Evolutionary conservation across 92 coral and sea anemone species (phyloP).

Genomic region (Heliopora coerulea): DNA sequence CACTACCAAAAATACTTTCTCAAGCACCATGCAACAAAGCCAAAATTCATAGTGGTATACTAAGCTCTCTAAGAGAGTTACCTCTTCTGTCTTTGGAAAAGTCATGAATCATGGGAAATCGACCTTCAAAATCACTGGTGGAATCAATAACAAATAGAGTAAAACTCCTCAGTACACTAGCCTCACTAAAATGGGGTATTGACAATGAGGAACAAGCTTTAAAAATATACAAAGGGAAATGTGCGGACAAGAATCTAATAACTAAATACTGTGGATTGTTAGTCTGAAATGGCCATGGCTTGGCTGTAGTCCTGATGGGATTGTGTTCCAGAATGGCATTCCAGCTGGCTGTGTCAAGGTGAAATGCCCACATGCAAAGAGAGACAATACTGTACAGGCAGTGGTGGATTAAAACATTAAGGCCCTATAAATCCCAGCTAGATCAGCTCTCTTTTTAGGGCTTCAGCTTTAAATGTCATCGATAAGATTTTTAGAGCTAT

Average conservation of each 20-base stretch:
- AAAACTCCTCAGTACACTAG: constrained; percentile 14
- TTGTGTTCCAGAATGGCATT: constrained; percentile 29
- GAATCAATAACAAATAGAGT: constrained; percentile 24
- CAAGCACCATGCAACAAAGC: constrained; percentile 42
- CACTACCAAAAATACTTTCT: constrained; percentile 40
- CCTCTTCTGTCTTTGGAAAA: constrained; percentile 41
- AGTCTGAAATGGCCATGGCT: constrained; percentile 46
- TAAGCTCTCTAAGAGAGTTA: constrained; percentile 41
- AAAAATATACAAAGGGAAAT: constrained; percentile 16
- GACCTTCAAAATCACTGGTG: constrained; percentile 7
- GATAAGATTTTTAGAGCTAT: too few species aligned
- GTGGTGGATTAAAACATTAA: too few species aligned
- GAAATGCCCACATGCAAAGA: constrained; percentile 48
- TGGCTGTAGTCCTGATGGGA: constrained; percentile 61
- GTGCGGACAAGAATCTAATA: constrained; percentile 1
- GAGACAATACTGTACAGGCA: too few species aligned
- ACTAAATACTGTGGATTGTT: constrained; percentile 43
- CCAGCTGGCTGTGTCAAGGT: constrained; percentile 54
- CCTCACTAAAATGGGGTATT: constrained; percentile 49
- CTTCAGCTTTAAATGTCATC: too few species aligned
- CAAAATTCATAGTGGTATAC: constrained; percentile 33
- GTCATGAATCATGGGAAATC: constrained; percentile 35
- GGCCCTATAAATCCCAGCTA: too few species aligned
- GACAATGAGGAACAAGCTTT: constrained; percentile 50
- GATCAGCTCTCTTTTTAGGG: too few species aligned